Evolutionary conservation across 2,888 invertebrate species (phyloP).

Genomic region (Eupithecia abbreviata): DNA sequence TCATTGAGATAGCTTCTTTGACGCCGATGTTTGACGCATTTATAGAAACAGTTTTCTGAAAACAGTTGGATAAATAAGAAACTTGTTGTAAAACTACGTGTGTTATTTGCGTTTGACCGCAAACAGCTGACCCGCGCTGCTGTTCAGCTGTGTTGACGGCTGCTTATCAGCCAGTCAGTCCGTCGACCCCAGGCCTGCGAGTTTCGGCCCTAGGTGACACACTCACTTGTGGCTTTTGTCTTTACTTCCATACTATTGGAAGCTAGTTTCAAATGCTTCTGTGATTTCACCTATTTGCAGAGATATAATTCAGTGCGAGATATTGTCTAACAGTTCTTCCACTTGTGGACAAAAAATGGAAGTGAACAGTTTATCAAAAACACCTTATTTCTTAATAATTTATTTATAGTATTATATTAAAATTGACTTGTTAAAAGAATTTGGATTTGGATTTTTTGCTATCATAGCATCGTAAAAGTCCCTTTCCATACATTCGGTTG

Average conservation of each 20-base stretch:
- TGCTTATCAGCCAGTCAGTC: constrained; percentile 36
- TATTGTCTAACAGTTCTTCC: neutral
- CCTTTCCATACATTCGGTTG: neutral
- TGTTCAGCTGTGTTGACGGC: constrained; percentile 22
- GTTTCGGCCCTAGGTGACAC: constrained; percentile 33
- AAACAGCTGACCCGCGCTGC: constrained; percentile 10
- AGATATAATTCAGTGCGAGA: neutral
- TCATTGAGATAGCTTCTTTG: neutral
- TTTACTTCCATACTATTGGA: neutral
- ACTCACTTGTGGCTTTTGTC: constrained; percentile 17
- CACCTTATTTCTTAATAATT: too few species aligned
- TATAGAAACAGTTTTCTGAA: neutral
- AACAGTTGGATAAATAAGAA: neutral
- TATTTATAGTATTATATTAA: too few species aligned
- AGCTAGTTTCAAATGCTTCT: neutral
- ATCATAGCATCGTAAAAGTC: neutral
- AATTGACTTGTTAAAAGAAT: too few species aligned
- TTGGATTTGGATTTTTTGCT: too few species aligned
- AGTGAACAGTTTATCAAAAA: too few species aligned
- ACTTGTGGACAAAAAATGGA: too few species aligned
- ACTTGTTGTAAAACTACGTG: neutral
- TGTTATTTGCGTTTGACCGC: constrained; percentile 12
- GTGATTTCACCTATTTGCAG: neutral
- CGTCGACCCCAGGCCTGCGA: constrained; percentile 44
- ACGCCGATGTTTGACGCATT: neutral